A percentile compares a stretch with the other conserved stretches of the same genome.
Conservation (phyloP, 2,113 vertebrate genomes). For the Alosa alosa region DNA sequence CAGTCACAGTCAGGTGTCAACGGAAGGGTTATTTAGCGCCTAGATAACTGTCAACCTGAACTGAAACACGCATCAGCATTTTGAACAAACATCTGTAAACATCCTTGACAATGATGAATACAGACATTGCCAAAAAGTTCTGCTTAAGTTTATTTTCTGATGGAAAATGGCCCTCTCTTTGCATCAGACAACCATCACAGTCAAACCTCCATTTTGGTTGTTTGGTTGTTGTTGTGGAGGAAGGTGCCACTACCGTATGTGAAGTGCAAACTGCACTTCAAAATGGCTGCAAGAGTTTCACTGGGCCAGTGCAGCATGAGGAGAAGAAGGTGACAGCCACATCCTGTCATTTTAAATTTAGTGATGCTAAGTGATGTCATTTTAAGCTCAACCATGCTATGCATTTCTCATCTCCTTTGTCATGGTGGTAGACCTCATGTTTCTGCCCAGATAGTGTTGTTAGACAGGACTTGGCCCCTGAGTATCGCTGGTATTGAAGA, state of each 20-base stretch:
- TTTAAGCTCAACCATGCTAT: background rate
- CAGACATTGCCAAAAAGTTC: background rate
- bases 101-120: background rate
- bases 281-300: background rate
- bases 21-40: background rate
- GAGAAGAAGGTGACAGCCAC: slow-evolving; percentile 34
- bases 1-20: background rate
- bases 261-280: background rate
- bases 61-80: background rate
- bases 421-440: background rate
- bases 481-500: background rate
- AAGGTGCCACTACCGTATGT: background rate
- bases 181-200: background rate
- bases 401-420: background rate
- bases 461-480: too few species aligned
- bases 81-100: background rate
- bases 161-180: background rate
- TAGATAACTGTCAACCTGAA: background rate
- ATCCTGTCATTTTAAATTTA: slow-evolving; percentile 63
- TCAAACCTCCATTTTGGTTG: background rate
- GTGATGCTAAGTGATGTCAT: slow-evolving; percentile 18
- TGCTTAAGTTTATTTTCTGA: background rate
- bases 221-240: background rate
- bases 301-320: background rate
- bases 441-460: background rate